Percentiles rank a stretch among this genome's conserved stretches.
phyloP scores from a whole-genome alignment of 1,140 invertebrate genomes.

The Leptinotarsa defecta region DNA sequence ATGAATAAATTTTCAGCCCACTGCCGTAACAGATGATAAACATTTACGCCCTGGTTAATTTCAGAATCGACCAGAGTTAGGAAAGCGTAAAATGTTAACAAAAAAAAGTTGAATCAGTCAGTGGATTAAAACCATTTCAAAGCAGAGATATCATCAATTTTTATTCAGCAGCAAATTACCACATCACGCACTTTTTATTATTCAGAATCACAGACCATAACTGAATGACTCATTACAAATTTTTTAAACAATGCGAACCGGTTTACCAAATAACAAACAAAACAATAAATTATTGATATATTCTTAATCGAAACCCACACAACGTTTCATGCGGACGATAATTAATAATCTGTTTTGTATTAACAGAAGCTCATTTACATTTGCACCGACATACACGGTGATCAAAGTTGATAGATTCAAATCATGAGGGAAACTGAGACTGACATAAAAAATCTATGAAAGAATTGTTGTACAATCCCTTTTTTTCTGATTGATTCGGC shows the following conservation, averaged over 20 bases:
- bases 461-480: too few species aligned
- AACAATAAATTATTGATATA: conserved; percentile 17
- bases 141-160: neutral
- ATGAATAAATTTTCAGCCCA: too few species aligned
- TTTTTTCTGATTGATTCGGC: too few species aligned
- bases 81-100: neutral
- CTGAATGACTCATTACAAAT: conserved; percentile 18
- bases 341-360: conserved; percentile 21
- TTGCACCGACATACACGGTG: neutral
- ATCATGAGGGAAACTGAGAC: too few species aligned
- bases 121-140: conserved; percentile 12
- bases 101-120: neutral
- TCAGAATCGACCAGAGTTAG: neutral
- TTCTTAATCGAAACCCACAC: conserved; percentile 18
- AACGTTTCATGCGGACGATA: neutral
- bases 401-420: too few species aligned
- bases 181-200: conserved; percentile 13
- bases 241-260: conserved; percentile 13
- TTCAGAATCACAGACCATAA: conserved; percentile 13
- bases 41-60: neutral
- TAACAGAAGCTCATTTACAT: conserved; percentile 16
- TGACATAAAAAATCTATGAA: too few species aligned
- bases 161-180: neutral
- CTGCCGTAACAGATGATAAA: neutral
- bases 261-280: conserved; percentile 20